Evolutionary conservation across 2,888 invertebrate species (phyloP).

Genomic region (Xestia sexstrigata): DNA sequence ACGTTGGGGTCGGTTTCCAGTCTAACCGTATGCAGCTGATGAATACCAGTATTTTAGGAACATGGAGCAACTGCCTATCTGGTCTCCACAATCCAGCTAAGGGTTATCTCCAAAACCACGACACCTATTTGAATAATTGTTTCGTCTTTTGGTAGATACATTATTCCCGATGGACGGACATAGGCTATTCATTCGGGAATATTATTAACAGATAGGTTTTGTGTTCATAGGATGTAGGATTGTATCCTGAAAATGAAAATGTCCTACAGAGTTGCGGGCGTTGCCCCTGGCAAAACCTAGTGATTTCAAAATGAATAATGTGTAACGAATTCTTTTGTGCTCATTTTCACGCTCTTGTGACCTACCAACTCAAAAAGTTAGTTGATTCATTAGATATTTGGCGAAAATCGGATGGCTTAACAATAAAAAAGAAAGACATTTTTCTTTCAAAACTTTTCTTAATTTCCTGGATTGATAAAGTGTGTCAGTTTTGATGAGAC

Average conservation of each 20-base stretch:
- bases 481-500: not conserved
- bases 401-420: not conserved
- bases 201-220: not conserved
- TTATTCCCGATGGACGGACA: not conserved
- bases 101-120: not conserved
- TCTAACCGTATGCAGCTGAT: too few relatives aligned
- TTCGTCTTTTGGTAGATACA: not conserved
- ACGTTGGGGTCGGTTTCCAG: too few relatives aligned
- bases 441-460: not conserved
- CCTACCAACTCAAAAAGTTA: not conserved
- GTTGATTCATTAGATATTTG: not conserved
- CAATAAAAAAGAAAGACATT: not conserved
- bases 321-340: constrained; percentile 1
- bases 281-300: not conserved
- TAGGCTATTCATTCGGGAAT: not conserved
- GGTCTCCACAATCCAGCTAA: too few relatives aligned
- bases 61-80: too few relatives aligned
- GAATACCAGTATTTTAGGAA: too few relatives aligned
- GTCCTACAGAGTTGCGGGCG: not conserved
- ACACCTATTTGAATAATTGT: not conserved
- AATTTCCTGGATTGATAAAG: not conserved
- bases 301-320: not conserved
- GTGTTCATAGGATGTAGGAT: not conserved
- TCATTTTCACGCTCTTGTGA: constrained; percentile 1
- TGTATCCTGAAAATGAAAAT: not conserved